Evolutionary conservation across 2,797 vertebrate genomes (phyloP).

Genomic region (Hemitrygon akajei): DNA sequence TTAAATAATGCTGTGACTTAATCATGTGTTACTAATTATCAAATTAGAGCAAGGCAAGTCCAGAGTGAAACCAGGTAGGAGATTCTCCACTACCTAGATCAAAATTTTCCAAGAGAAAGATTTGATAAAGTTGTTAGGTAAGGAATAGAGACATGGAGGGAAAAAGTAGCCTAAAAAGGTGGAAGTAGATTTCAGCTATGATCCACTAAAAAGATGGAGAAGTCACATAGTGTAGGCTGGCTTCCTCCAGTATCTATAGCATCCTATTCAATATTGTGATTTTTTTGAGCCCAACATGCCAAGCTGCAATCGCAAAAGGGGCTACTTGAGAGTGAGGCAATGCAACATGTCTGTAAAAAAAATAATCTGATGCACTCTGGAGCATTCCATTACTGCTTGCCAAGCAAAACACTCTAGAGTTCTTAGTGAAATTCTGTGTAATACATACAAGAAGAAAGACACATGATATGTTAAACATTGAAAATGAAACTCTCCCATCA

Average conservation of each 20-base stretch:
- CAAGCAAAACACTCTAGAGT: neutral
- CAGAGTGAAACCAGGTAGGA: neutral
- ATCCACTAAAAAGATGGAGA: neutral
- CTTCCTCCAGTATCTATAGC: neutral
- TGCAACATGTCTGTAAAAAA: too few species aligned
- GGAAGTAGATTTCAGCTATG: neutral
- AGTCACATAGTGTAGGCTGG: neutral
- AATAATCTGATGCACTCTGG: neutral
- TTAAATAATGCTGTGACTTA: neutral
- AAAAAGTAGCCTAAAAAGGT: neutral
- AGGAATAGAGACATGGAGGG: neutral
- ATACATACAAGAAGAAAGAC: neutral
- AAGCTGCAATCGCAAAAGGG: neutral
- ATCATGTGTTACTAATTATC: neutral
- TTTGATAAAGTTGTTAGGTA: neutral
- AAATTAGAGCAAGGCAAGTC: neutral
- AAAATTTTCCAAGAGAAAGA: neutral
- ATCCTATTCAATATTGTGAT: neutral
- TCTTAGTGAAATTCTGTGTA: neutral
- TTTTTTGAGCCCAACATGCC: neutral
- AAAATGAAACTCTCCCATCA: neutral
- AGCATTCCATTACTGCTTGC: neutral
- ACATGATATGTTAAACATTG: neutral
- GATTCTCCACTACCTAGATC: neutral
- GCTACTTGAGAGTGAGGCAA: neutral